Base-by-base conservation (phyloP, 2,113 vertebrate genomes). In the Caracal caracal region DNA sequence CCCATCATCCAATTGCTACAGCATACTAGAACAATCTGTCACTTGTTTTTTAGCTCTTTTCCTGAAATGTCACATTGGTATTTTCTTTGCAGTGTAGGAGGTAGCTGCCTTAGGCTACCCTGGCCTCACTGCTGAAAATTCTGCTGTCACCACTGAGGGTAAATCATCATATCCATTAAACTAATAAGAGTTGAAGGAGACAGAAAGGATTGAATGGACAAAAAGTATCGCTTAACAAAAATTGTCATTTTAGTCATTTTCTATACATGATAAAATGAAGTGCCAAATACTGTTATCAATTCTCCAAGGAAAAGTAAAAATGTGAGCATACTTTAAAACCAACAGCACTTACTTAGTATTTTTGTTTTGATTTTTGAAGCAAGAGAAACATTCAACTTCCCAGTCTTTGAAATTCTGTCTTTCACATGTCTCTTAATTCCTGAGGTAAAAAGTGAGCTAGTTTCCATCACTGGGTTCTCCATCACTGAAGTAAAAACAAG, bases 331-430 rank as follows among this genome's bases (percentile, higher is more conserved):
- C 28, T 78, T 88, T 71, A 80, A 95, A 81, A 95, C 40, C 56
- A 88, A 73, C 56, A 10, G 53, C 12, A 99, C 99, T 99, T 98
- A 99, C 99, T 99, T 86, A 99, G 91, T 97, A 99, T 98, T 98
- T 99, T 99, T 70, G 98, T 98, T 98, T 99, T 99, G 86, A 99
- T 99, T 98, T 99, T 99, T 87, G 99, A 99, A 83, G 99, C 99
- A 90, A 99, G 98, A 86, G 98, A 97, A 95, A 98, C 97, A 95
- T 99, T 99, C 97, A 98, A 51, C 66, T 99, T 99, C 68, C 98
- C 93, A 86, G 96, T 40, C 95, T 98, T 99, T 30, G 93, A 96
- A 28, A 98, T 86, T 78, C 95, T 98, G 81, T 97, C 97, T 81
- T 92, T 98, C 90, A 71, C 90, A 30, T 17, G 81, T 56, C 96